Percentiles rank a stretch among this genome's conserved stretches.
Evolutionary conservation across 2,888 invertebrate species (phyloP).

Genomic region (Harpagoxenus sublaevis): DNA sequence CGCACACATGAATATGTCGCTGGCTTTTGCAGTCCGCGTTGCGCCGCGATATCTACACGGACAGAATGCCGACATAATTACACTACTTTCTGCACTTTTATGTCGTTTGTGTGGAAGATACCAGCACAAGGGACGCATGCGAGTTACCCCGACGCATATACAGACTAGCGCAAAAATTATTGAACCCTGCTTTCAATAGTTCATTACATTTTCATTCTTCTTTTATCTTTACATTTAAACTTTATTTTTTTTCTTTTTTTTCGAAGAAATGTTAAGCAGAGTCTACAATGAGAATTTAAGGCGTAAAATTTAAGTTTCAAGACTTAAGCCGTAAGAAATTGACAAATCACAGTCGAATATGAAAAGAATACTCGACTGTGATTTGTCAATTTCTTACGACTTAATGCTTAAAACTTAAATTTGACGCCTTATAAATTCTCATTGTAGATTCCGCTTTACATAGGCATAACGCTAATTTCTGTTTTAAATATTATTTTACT

Average conservation of each 20-base stretch:
- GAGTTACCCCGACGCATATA: constrained; percentile 43
- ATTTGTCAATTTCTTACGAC: too few species aligned
- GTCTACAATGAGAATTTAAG: too few species aligned
- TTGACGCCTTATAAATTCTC: too few species aligned
- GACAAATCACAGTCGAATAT: too few species aligned
- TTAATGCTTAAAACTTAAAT: too few species aligned
- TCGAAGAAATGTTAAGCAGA: neutral
- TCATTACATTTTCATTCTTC: neutral
- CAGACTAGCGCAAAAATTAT: constrained; percentile 58
- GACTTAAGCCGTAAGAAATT: too few species aligned
- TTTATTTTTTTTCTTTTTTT: neutral
- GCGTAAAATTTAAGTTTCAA: too few species aligned
- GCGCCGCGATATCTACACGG: constrained; percentile 50
- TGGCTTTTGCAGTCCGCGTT: constrained; percentile 70
- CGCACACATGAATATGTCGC: constrained; percentile 80
- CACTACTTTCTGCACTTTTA: constrained; percentile 72
- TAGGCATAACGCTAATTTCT: neutral
- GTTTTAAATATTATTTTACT: neutral
- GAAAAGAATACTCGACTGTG: too few species aligned
- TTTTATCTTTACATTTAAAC: neutral
- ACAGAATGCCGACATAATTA: constrained; percentile 79
- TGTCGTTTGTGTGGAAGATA: constrained; percentile 34
- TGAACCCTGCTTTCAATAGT: neutral
- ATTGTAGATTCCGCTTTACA: too few species aligned
- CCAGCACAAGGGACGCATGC: neutral